phyloP scores from a whole-genome alignment of 2,888 invertebrate species.

The Temnothorax unifasciatus region DNA sequence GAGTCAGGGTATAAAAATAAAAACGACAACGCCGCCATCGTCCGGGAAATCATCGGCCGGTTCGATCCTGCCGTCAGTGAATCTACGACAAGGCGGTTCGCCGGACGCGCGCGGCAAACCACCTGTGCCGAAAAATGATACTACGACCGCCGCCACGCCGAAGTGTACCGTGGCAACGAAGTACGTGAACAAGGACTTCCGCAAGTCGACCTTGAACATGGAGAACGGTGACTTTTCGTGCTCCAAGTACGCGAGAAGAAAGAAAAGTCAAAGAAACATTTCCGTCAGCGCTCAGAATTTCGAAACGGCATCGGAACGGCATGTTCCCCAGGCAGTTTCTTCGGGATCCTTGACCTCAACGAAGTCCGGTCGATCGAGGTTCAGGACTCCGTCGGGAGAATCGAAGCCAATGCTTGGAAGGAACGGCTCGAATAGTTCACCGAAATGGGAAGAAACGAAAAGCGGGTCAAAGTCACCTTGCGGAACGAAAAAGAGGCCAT shows the following conservation, averaged over 20 bases:
- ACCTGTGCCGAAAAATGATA: conserved; percentile 87
- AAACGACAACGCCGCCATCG: conserved; percentile 75
- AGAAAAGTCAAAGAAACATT: conserved; percentile 83
- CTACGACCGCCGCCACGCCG: conserved; percentile 72
- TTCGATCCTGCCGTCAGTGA: conserved; percentile 74
- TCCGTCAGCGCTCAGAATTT: conserved; percentile 86
- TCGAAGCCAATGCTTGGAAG: conserved; percentile 56
- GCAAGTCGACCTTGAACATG: conserved; percentile 92
- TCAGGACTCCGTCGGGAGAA: conserved; percentile 61
- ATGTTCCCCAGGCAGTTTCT: conserved; percentile 63
- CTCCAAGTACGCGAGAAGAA: conserved; percentile 77
- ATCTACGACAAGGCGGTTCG: conserved; percentile 78
- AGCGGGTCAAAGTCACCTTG: conserved; percentile 75
- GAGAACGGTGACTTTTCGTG: conserved; percentile 82
- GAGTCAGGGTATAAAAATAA: conserved; percentile 83
- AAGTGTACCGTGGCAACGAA: conserved; percentile 83
- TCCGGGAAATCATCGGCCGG: conserved; percentile 72
- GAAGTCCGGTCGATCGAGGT: conserved; percentile 67
- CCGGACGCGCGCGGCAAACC: conserved; percentile 84
- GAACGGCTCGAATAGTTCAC: conserved; percentile 56
- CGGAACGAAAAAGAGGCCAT: conserved; percentile 60
- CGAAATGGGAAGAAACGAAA: conserved; percentile 64
- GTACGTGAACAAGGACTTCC: conserved; percentile 90
- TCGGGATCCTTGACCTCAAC: conserved; percentile 71
- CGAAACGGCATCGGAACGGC: conserved; percentile 75